phyloP scores from a whole-genome alignment of 2,113 vertebrate genomes.

The Plectropomus leopardus region DNA sequence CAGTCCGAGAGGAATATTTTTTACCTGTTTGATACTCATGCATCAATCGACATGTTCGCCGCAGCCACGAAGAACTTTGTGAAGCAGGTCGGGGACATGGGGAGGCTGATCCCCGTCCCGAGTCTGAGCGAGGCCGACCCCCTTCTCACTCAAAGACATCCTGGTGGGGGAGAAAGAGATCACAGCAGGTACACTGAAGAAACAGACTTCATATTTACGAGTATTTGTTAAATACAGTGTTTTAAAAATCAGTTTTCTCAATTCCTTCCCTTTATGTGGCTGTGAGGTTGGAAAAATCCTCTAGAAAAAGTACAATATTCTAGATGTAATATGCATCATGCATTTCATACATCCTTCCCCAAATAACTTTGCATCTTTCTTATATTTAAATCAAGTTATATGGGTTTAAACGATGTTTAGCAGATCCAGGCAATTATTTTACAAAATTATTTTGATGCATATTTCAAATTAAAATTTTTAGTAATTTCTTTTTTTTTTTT shows the following conservation, averaged over 20 bases:
- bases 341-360: too few relatives aligned
- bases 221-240: background rate
- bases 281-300: too few relatives aligned
- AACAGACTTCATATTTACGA: background rate
- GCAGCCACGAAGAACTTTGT: conserved; percentile 99
- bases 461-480: too few relatives aligned
- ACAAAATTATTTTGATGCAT: too few relatives aligned
- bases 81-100: conserved; percentile 97
- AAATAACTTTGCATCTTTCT: too few relatives aligned
- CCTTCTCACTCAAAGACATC: conserved; percentile 97
- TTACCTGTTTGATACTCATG: conserved; percentile 32
- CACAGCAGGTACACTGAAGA: conserved; percentile 89
- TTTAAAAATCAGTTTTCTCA: background rate
- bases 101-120: conserved; percentile 93
- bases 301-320: too few relatives aligned
- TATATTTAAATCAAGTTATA: too few relatives aligned
- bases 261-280: background rate
- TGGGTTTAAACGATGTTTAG: too few relatives aligned
- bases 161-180: conserved; percentile 98
- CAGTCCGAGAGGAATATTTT: background rate
- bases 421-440: too few relatives aligned
- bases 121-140: conserved; percentile 97
- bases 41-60: conserved; percentile 90
- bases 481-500: too few relatives aligned
- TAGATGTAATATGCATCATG: too few relatives aligned